Evolutionary conservation across 1,140 invertebrate species (phyloP).

Genomic region (Neoseiulus cucumeris): DNA sequence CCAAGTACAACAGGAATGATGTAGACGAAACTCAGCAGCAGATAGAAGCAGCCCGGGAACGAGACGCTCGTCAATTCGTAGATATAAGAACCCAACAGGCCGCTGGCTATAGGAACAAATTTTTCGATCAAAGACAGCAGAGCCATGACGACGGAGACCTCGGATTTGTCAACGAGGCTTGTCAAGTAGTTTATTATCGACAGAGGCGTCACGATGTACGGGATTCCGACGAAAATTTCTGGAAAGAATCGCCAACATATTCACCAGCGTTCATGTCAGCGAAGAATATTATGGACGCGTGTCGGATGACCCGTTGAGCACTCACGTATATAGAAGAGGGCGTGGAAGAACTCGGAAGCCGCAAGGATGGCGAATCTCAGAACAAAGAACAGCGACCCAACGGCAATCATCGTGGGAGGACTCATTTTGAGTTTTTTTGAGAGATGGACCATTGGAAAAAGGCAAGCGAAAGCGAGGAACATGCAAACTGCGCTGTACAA

Average conservation of each 20-base stretch:
- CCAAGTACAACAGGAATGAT: not conserved
- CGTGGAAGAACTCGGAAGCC: not conserved
- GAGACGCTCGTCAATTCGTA: not conserved
- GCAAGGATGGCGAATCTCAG: not conserved
- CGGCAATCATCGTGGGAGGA: not conserved
- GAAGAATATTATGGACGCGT: not conserved
- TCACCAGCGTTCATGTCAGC: not conserved
- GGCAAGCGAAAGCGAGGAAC: not conserved
- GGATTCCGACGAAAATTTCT: not conserved
- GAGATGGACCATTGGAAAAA: not conserved
- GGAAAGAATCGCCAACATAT: not conserved
- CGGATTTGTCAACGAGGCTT: not conserved
- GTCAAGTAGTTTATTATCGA: not conserved
- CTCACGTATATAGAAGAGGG: not conserved
- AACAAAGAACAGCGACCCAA: not conserved
- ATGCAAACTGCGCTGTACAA: not conserved
- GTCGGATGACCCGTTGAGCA: no score
- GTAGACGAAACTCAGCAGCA: not conserved
- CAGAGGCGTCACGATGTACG: not conserved
- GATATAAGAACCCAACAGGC: not conserved
- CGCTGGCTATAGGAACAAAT: not conserved
- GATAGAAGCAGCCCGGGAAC: not conserved
- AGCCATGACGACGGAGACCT: not conserved
- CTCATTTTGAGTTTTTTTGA: not conserved
- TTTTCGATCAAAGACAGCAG: not conserved